Percentiles rank a stretch among this genome's conserved stretches.
Conservation (phyloP, 2,888 invertebrate species). For the Erebia epiphron region DNA sequence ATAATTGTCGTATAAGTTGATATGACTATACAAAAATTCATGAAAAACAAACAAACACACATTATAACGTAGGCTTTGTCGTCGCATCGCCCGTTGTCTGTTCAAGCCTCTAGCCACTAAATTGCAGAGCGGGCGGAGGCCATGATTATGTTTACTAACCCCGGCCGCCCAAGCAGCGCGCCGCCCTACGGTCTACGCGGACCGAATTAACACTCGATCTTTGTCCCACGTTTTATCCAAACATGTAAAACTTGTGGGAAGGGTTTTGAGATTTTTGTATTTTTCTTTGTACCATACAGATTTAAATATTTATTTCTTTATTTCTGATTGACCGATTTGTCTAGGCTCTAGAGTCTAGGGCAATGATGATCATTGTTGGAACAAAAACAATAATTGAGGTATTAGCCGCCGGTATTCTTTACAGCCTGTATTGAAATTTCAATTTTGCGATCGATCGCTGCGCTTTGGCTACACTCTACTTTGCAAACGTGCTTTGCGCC, state of each 20-base stretch:
- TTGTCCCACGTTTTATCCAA: conserved; percentile 57
- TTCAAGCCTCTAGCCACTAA: conserved; percentile 68
- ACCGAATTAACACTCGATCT: conserved; percentile 79
- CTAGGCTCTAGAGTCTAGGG: too few species aligned
- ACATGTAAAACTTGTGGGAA: conserved; percentile 15
- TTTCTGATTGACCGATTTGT: too few species aligned
- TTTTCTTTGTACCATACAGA: neutral
- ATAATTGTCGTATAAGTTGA: too few species aligned
- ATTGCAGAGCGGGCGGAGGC: conserved; percentile 77
- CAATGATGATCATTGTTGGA: too few species aligned
- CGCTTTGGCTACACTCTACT: too few species aligned
- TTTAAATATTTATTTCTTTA: neutral
- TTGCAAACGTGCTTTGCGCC: too few species aligned
- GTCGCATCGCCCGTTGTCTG: neutral
- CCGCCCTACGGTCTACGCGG: conserved; percentile 65
- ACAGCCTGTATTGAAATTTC: too few species aligned
- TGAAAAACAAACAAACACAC: too few species aligned
- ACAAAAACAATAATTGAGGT: too few species aligned
- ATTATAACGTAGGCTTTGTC: neutral
- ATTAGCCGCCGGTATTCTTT: too few species aligned
- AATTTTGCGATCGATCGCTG: too few species aligned
- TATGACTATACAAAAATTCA: too few species aligned
- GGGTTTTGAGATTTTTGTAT: conserved; percentile 1
- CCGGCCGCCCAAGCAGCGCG: conserved; percentile 52
- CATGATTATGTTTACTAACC: conserved; percentile 80